Conservation (phyloP, 2,113 vertebrate genomes). For the Planiliza haematocheilus region DNA sequence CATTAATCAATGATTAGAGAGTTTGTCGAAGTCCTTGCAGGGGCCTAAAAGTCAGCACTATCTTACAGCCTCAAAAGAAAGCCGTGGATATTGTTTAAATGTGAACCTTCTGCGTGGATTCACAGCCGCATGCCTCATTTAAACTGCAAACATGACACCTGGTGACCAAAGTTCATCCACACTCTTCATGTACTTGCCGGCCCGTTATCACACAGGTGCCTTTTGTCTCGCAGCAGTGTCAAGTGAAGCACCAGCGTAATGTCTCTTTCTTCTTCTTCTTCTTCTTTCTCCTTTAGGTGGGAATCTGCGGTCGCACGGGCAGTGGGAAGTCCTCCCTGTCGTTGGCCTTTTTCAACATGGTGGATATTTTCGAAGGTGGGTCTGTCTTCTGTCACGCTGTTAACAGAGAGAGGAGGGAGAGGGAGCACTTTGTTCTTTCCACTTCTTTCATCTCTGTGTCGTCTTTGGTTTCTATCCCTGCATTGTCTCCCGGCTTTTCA, state of each 20-base stretch:
- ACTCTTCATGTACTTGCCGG: not conserved
- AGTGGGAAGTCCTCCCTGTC: slow-evolving; percentile 98
- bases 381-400: slow-evolving; percentile 34
- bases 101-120: slow-evolving; percentile 34
- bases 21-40: no score
- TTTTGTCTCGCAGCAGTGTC: slow-evolving; percentile 32
- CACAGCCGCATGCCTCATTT: slow-evolving; percentile 4
- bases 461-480: slow-evolving; percentile 16
- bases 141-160: slow-evolving; percentile 10
- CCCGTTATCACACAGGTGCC: slow-evolving; percentile 48
- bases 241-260: slow-evolving; percentile 2
- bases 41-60: no score
- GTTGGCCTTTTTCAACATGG: slow-evolving; percentile 98
- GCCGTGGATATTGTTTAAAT: not conserved
- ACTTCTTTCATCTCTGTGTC: slow-evolving; percentile 16
- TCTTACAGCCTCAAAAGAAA: not conserved
- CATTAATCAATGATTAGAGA: no score
- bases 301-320: slow-evolving; percentile 97
- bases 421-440: not conserved
- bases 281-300: slow-evolving; percentile 84
- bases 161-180: slow-evolving; percentile 2
- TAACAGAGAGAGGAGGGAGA: not conserved
- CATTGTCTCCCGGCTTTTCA: not conserved
- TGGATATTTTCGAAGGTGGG: slow-evolving; percentile 97
- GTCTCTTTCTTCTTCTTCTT: not conserved